Evolutionary conservation across 2,113 vertebrate genomes (phyloP), one percentile per base, ranked within the genome.

Genomic region (Heteronetta atricapilla): DNA sequence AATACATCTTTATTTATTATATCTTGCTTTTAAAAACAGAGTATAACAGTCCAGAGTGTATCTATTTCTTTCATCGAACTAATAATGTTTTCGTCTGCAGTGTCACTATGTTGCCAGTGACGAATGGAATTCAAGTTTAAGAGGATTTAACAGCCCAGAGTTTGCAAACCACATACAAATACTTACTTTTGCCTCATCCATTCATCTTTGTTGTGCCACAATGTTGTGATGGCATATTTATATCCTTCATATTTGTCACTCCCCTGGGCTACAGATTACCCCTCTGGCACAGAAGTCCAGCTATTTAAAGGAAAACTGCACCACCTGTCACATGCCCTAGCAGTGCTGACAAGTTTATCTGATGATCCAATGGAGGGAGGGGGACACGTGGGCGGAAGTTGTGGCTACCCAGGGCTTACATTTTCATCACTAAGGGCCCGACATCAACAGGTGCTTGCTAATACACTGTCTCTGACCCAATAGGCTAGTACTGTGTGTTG

Each of bases 231-330:
- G 36, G 64, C 33, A 15, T 62, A 78, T 84, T 88, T 86, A 86
- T 84, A 88, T 25, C 88, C 52, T 66, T 74, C 81, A 6, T 82
- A 55, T 79, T 79, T 93, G 83, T 76, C 93, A 86, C 60, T 92
- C 33, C 38, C 58, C 26, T 58, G 21, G 48, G 82, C 46, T 72
- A 48, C 79, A 86, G 48, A 44, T 93, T 68, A 75, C n/a, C 68
- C 38, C 38, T 82, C 0, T 2, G 63, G 69, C 29, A 69, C 29
- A 93, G 62, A 18, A 44, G 16, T n/a, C 22, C 15, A 59, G 69
- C 48, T 82, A 46, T 84, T 91, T 85, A 76, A 91, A 91, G 67
- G 70, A 74, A 87, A 94, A 40, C 52, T 93, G 50, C 40, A 48
- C 40, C 89, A 89, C 79, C 85, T 92, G 88, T 89, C 74, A 69